A percentile compares a stretch with the other conserved stretches of the same genome.
Conservation (phyloP, 2,888 invertebrate species). For the Branchipolynoe longqiensis region DNA sequence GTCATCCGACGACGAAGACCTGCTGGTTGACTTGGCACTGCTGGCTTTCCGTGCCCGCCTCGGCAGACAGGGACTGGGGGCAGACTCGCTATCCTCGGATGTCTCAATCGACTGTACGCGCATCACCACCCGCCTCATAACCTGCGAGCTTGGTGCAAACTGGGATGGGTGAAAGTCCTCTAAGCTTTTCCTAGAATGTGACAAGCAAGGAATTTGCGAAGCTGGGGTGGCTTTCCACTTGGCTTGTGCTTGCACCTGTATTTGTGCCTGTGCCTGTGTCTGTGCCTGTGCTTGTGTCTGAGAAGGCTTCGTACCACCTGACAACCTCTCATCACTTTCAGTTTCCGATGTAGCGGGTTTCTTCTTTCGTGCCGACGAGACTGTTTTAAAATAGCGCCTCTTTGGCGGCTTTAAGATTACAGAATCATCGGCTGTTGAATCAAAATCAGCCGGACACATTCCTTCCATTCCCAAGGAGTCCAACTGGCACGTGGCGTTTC, state of each 20-base stretch:
- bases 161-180: constrained; percentile 48
- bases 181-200: constrained; percentile 44
- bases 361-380: constrained; percentile 3
- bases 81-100: not conserved
- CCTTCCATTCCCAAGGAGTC: not conserved
- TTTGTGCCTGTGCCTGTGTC: too few species aligned
- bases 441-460: constrained; percentile 42
- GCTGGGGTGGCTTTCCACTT: not conserved
- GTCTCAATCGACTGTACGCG: not conserved
- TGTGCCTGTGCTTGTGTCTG: too few species aligned
- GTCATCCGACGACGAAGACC: constrained; percentile 15
- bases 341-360: constrained; percentile 3
- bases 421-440: constrained; percentile 49
- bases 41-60: not conserved
- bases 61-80: not conserved
- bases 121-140: not conserved
- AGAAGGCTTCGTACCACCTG: not conserved
- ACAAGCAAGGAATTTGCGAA: not conserved
- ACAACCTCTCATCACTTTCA: not conserved
- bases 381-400: constrained; percentile 1
- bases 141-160: too few species aligned
- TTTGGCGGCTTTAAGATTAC: not conserved
- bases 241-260: not conserved
- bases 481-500: not conserved
- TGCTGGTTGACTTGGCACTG: not conserved